Evolutionary conservation across 2,113 vertebrate genomes (phyloP), one percentile per base, ranked within the genome.

Genomic region (Oxyruncus cristatus): DNA sequence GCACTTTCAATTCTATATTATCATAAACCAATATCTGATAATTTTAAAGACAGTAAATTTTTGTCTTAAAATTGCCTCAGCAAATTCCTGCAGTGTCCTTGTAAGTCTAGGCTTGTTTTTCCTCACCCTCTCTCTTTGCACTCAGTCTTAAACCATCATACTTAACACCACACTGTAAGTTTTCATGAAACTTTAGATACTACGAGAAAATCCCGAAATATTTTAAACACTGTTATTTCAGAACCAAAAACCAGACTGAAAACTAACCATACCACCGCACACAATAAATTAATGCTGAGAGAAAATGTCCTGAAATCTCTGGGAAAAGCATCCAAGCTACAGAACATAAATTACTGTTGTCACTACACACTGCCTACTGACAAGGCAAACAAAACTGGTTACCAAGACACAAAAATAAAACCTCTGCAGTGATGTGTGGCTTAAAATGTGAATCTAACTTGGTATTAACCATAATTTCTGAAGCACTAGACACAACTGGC

Each of bases 321-420:
- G n/a, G 78, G 52, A 65, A 82, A 76, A 93, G 46, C 62, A 92
- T 37, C 66, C 33, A 61, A 67, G 27, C n/a, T 65, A 61, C 41
- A 75, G 62, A 85, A 85, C 1, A 0, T 44, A 37, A 92, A 46
- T 42, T 52, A 46, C 19, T 72, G 30, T 6, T 88, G 42, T 41
- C 56, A 56, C 35, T 59, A 59, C 33, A 32, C 24, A 8, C 0
- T 85, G 58, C 35, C 52, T 71, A 28, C 56, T 65, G 35, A 76
- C 58, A 76, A 79, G 37, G 33, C 49, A 90, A 89, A 79, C 47
- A 22, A 14, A 92, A 87, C 52, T 72, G 56, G 89, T 95, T 87
- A 70, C 59, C 33, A 87, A 91, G 77, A 77, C 23, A 77, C 30
- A 88, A 72, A 92, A 81, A 67, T 42, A 72, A 76, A 75, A 65